A percentile compares a stretch with the other conserved stretches of the same genome.
Conservation (phyloP, 2,888 invertebrate genomes). For the Ichneumoninae sp. region DNA sequence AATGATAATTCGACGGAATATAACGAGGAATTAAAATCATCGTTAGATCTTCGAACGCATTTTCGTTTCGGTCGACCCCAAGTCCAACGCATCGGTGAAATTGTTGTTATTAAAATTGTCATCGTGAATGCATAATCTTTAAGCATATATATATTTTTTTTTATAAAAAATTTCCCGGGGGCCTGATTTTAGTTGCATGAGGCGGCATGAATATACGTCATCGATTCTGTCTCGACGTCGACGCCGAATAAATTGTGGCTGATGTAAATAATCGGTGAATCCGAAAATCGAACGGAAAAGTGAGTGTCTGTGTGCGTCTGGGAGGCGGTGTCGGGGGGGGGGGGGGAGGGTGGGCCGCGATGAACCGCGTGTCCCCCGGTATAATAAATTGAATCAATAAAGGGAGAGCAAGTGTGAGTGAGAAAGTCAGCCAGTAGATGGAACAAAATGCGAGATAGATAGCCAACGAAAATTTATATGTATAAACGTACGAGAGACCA, state of each 20-base stretch:
- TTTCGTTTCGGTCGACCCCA: not conserved
- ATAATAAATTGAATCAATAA: constrained; percentile 63
- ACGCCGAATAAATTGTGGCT: constrained; percentile 45
- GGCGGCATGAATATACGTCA: constrained; percentile 24
- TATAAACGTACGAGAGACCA: constrained; percentile 52
- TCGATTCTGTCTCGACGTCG: constrained; percentile 40
- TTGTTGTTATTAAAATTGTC: not conserved
- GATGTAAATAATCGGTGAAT: constrained; percentile 46
- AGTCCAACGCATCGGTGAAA: no score
- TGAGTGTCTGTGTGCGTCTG: constrained; percentile 1
- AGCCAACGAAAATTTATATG: constrained; percentile 58
- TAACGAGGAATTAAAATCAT: constrained; percentile 17
- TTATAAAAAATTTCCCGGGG: not conserved
- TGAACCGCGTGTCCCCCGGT: constrained; percentile 48
- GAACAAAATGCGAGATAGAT: constrained; percentile 45
- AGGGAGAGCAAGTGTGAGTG: constrained; percentile 43
- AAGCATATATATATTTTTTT: not conserved
- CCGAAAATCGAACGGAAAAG: constrained; percentile 29
- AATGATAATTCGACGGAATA: not conserved
- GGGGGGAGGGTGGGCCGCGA: constrained; percentile 30
- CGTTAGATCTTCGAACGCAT: not conserved
- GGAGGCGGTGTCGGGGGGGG: not conserved
- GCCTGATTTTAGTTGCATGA: not conserved
- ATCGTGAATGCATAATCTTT: constrained; percentile 8
- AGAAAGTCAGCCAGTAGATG: constrained; percentile 24